Conservation (phyloP, 2,113 vertebrate genomes). For the Gadus macrocephalus region DNA sequence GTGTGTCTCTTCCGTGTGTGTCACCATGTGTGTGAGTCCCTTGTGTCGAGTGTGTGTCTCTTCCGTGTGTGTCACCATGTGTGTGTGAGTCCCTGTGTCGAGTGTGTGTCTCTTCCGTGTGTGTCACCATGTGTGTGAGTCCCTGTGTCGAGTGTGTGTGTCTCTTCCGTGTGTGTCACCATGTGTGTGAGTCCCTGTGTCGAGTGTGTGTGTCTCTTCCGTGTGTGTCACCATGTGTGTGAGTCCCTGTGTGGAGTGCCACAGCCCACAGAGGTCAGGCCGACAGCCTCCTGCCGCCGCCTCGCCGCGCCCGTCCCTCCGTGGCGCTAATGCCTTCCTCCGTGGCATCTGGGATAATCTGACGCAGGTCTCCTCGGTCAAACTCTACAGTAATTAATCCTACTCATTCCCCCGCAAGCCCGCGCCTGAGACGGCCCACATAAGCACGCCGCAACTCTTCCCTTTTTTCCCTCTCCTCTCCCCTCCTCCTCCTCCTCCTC, state of each 20-base stretch:
- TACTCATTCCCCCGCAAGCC: slow-evolving; percentile 48
- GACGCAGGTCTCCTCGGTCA: slow-evolving; percentile 66
- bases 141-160: slow-evolving; percentile 4
- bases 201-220: background rate
- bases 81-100: background rate
- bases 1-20: background rate
- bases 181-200: slow-evolving; percentile 2
- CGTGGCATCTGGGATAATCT: slow-evolving; percentile 67
- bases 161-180: background rate
- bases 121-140: slow-evolving; percentile 13
- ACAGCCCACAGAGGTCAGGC: slow-evolving; percentile 39
- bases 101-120: background rate
- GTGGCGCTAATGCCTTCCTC: slow-evolving; percentile 55
- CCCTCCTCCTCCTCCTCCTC: too few species aligned
- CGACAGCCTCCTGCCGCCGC: slow-evolving; percentile 35
- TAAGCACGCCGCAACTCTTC: slow-evolving; percentile 27
- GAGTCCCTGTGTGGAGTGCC: slow-evolving; percentile 16
- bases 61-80: slow-evolving; percentile 3
- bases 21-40: background rate
- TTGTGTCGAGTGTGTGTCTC: too few species aligned
- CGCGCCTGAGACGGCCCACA: slow-evolving; percentile 38
- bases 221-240: slow-evolving; percentile 14
- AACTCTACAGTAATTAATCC: slow-evolving; percentile 70
- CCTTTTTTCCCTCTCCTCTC: too few species aligned
- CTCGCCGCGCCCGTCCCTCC: slow-evolving; percentile 33